Conservation (phyloP, 2,113 vertebrate species). For the Asarcornis scutulata region DNA sequence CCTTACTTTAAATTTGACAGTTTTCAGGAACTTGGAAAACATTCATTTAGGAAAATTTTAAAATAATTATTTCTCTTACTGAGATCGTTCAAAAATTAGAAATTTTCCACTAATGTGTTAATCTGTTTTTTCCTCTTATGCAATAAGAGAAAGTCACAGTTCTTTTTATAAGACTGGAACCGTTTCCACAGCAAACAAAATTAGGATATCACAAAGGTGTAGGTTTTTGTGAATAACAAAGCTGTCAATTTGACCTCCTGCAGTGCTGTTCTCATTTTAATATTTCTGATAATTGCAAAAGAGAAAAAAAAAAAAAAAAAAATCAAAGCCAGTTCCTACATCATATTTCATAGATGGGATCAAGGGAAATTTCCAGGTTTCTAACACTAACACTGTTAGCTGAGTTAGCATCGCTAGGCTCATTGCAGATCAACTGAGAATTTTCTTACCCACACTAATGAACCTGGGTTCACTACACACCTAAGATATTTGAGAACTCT, state of each 20-base stretch:
- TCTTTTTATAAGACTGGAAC: not conserved
- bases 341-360: not conserved
- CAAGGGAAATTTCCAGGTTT: not conserved
- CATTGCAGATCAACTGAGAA: not conserved
- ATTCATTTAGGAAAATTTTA: not conserved
- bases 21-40: not conserved
- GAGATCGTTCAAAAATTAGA: not conserved
- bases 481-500: not conserved
- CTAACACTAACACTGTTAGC: not conserved
- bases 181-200: not conserved
- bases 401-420: not conserved
- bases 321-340: not conserved
- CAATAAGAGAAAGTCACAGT: not conserved
- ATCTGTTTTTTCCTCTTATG: not conserved
- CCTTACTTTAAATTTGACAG: not conserved
- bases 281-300: not conserved
- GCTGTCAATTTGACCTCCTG: not conserved
- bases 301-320: not conserved
- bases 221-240: not conserved
- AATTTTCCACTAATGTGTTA: not conserved
- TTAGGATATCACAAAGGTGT: not conserved
- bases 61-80: not conserved
- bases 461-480: not conserved
- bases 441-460: not conserved
- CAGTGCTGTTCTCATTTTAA: not conserved